A percentile compares a stretch with the other conserved stretches of the same genome.
Evolutionary conservation across 2,888 invertebrate species (phyloP).

Genomic region (Escarpia spicata): DNA sequence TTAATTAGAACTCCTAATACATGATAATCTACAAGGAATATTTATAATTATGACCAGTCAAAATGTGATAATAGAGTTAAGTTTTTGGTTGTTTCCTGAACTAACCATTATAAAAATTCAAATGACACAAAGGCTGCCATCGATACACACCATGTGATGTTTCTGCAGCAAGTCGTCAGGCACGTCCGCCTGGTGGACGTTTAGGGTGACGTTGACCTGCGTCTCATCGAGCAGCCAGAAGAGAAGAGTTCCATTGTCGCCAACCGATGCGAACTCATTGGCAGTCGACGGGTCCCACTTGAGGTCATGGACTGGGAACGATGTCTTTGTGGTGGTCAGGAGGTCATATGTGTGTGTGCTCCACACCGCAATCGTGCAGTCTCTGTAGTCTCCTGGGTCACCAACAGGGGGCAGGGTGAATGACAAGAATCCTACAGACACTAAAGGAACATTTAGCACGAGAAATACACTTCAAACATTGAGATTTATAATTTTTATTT

Average conservation of each 20-base stretch:
- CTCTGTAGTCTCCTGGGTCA: constrained; percentile 61
- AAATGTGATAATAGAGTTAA: not conserved
- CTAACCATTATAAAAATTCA: not conserved
- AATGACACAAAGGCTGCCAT: not conserved
- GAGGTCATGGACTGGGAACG: constrained; percentile 50
- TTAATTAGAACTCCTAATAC: not conserved
- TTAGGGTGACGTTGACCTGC: constrained; percentile 31
- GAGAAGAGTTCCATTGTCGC: constrained; percentile 53
- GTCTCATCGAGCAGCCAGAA: constrained; percentile 62
- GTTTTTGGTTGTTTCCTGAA: not conserved
- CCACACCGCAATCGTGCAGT: constrained; percentile 59
- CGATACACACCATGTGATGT: constrained; percentile 42
- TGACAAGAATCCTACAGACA: not conserved
- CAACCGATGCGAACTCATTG: constrained; percentile 63
- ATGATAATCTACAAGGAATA: not conserved
- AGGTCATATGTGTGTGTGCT: constrained; percentile 52
- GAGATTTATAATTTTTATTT: not conserved
- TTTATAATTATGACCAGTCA: not conserved
- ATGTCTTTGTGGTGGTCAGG: constrained; percentile 52
- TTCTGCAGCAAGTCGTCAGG: constrained; percentile 56
- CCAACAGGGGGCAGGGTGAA: not conserved
- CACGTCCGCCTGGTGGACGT: constrained; percentile 59
- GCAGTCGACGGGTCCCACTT: constrained; percentile 62
- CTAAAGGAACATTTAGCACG: not conserved
- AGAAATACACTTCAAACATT: not conserved